These are phyloP conservation scores for Phallusia fumigata DNA, from an alignment of 23 tunicate genomes.

Conservation along the genomic window DNA sequence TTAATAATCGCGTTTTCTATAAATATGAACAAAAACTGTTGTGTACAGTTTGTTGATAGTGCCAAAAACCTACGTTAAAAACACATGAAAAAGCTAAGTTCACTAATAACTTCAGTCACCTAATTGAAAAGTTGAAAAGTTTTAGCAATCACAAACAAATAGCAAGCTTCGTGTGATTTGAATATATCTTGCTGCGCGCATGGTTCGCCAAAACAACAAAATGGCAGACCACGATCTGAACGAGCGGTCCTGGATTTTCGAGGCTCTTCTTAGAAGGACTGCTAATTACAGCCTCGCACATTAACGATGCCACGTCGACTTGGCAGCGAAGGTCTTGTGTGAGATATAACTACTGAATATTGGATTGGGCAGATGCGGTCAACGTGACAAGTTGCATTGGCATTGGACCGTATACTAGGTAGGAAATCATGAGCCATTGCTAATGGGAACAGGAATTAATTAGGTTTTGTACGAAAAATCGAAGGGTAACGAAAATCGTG, in stretches of 20 bases:
- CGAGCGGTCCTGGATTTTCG: not conserved
- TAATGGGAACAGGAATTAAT: not conserved
- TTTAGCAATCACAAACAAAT: not conserved
- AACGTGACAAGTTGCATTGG: no score
- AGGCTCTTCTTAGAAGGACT: not conserved
- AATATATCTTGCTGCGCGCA: not conserved
- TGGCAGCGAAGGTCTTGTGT: not conserved
- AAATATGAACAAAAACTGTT: no score
- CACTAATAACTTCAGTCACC: no score
- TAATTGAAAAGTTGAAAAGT: no score
- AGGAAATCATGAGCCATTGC: no score
- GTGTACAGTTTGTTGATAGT: no score
- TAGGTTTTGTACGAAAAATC: constrained; percentile 10
- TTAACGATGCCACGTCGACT: not conserved
- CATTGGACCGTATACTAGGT: no score
- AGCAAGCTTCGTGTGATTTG: not conserved
- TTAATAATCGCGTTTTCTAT: no score
- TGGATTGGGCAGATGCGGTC: no score
- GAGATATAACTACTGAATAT: no score
- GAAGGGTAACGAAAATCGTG: not conserved
- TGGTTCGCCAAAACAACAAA: not conserved
- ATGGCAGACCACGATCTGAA: constrained; percentile 4
- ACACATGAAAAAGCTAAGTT: no score
- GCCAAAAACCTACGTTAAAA: no score
- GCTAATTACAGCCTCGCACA: not conserved